Percentiles rank a stretch among this genome's conserved stretches.
These are phyloP conservation scores for Aricia artaxerxes DNA, from an alignment of 2,888 invertebrate species.

Conservation along the genomic window DNA sequence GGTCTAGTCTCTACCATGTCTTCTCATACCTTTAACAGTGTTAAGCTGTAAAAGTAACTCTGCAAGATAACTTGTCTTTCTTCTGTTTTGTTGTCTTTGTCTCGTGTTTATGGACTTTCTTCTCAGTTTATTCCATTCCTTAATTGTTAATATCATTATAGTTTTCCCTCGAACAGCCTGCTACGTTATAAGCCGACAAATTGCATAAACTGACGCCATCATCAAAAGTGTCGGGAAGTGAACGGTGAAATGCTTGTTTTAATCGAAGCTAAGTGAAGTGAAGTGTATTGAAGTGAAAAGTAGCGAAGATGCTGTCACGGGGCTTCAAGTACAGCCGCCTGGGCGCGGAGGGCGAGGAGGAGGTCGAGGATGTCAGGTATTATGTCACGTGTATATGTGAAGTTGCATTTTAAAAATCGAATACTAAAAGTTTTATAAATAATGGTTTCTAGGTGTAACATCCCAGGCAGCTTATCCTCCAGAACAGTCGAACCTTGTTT, in stretches of 20 bases:
- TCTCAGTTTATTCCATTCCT: background rate
- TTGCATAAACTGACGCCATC: background rate
- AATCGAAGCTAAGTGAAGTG: background rate
- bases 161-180: background rate
- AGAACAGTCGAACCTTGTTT: no score
- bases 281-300: constrained; percentile 39
- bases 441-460: background rate
- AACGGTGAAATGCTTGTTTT: constrained; percentile 30
- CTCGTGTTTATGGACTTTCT: background rate
- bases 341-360: constrained; percentile 57
- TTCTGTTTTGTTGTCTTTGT: background rate
- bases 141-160: background rate
- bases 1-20: no score
- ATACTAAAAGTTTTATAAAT: background rate
- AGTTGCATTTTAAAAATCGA: background rate
- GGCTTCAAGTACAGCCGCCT: constrained; percentile 62
- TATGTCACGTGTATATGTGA: background rate
- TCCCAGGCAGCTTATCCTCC: no score
- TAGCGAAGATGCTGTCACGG: constrained; percentile 56
- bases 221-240: background rate
- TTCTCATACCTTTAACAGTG: no score
- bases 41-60: no score
- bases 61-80: background rate
- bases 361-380: constrained; percentile 55
- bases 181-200: background rate